phyloP scores from a whole-genome alignment of 2,113 vertebrate genomes.

The Silurus asotus region DNA sequence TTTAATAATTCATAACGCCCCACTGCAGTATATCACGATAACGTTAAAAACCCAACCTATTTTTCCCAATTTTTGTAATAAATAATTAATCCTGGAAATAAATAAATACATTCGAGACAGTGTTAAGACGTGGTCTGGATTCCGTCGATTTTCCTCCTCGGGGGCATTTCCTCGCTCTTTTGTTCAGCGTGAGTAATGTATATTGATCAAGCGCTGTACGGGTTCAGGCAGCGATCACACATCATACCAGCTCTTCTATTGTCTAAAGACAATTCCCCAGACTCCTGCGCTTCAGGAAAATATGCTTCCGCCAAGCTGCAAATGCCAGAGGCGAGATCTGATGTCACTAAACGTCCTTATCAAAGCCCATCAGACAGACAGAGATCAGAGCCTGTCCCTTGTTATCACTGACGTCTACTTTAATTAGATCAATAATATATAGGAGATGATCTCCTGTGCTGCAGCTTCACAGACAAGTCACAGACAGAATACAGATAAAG shows the following conservation, averaged over 20 bases:
- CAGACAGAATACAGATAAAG: too few species aligned
- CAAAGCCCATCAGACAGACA: conserved; percentile 63
- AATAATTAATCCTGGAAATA: background rate
- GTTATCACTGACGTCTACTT: conserved; percentile 56
- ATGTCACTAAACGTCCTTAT: conserved; percentile 63
- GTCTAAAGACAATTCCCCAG: conserved; percentile 49
- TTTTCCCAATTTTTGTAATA: background rate
- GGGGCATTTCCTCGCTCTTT: conserved; percentile 43
- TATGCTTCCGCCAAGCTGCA: conserved; percentile 62
- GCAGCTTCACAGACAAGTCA: too few species aligned
- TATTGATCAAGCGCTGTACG: conserved; percentile 54
- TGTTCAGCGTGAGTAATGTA: conserved; percentile 47
- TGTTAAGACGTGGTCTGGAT: conserved; percentile 32
- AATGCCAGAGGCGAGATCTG: conserved; percentile 63
- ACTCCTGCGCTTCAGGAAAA: conserved; percentile 67
- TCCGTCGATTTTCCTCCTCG: conserved; percentile 27
- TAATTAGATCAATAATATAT: conserved; percentile 64
- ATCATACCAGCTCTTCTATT: conserved; percentile 32
- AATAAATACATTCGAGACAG: conserved; percentile 12
- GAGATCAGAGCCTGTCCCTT: conserved; percentile 62
- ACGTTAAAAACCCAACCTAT: background rate
- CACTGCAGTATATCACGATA: background rate
- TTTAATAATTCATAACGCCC: background rate
- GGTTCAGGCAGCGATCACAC: conserved; percentile 26
- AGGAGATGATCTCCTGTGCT: conserved; percentile 45